phyloP scores from a whole-genome alignment of 2,888 invertebrate genomes.

The Rugalucina vietnamica region DNA sequence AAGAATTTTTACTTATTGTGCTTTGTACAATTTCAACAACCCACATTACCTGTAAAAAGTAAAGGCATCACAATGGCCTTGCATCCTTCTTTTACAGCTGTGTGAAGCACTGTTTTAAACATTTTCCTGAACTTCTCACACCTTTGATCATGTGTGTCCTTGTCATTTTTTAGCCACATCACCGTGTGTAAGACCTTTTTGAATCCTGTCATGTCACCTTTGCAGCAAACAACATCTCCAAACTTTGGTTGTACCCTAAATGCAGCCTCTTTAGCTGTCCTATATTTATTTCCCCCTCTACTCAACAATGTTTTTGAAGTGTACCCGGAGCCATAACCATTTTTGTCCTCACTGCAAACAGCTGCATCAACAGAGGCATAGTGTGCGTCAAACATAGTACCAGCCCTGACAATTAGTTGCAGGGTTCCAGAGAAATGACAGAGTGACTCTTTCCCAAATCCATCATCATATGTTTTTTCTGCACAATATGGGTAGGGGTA shows the following conservation, averaged over 20 bases:
- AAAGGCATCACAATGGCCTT: slow-evolving; percentile 33
- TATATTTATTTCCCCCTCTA: slow-evolving; percentile 23
- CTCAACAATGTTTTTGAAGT: slow-evolving; percentile 22
- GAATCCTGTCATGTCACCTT: slow-evolving; percentile 20
- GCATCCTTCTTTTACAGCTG: neutral
- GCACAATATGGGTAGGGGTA: neutral
- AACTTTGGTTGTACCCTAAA: neutral
- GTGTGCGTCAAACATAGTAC: neutral
- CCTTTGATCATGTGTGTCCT: slow-evolving; percentile 1
- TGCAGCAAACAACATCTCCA: slow-evolving; percentile 22
- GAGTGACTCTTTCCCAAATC: neutral
- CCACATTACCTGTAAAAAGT: slow-evolving; percentile 37
- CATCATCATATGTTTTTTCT: neutral
- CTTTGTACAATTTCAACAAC: neutral
- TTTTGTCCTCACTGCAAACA: slow-evolving; percentile 45
- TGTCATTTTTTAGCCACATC: slow-evolving; percentile 19
- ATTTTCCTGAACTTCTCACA: neutral
- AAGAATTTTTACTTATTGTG: too few species aligned
- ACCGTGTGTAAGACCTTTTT: neutral
- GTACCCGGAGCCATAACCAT: slow-evolving; percentile 14
- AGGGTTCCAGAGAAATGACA: neutral
- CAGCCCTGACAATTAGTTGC: neutral
- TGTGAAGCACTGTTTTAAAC: slow-evolving; percentile 4
- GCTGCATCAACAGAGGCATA: slow-evolving; percentile 17
- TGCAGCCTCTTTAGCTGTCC: neutral